These are phyloP conservation scores for Trachelipus rathkii DNA, from an alignment of 1,140 invertebrate genomes.

Conservation along the genomic window DNA sequence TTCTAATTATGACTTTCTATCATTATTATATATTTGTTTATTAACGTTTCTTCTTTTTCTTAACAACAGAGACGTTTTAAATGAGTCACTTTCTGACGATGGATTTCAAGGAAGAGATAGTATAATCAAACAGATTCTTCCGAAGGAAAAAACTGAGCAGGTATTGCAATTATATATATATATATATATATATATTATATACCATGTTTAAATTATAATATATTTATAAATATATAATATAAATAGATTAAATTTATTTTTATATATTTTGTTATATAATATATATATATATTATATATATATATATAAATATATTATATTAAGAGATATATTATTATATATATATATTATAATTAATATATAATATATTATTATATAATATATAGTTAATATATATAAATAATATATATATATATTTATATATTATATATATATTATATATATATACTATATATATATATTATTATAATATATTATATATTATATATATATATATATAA, in stretches of 20 bases:
- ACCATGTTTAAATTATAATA: too few species aligned
- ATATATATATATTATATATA: not conserved
- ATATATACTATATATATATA: conserved; percentile 12
- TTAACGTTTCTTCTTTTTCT: too few species aligned
- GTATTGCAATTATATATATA: not conserved
- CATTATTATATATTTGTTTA: too few species aligned
- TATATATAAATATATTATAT: not conserved
- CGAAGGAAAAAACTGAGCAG: not conserved
- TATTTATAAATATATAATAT: not conserved
- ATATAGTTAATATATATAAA: conserved; percentile 1
- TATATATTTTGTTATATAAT: not conserved
- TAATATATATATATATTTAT: not conserved
- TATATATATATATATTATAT: not conserved
- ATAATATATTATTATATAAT: not conserved
- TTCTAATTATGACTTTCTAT: too few species aligned
- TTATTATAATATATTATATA: not conserved
- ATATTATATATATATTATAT: conserved; percentile 3
- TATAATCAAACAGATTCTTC: not conserved
- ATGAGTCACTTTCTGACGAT: not conserved
- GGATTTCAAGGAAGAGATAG: not conserved
- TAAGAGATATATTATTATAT: too few species aligned
- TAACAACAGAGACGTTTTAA: not conserved
- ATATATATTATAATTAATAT: not conserved
- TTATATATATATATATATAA: too few species aligned
- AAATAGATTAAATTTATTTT: too few species aligned